Percentiles rank a stretch among this genome's conserved stretches.
Conservation (phyloP, 2,888 invertebrate species). For the Drosophila macrothrix region DNA sequence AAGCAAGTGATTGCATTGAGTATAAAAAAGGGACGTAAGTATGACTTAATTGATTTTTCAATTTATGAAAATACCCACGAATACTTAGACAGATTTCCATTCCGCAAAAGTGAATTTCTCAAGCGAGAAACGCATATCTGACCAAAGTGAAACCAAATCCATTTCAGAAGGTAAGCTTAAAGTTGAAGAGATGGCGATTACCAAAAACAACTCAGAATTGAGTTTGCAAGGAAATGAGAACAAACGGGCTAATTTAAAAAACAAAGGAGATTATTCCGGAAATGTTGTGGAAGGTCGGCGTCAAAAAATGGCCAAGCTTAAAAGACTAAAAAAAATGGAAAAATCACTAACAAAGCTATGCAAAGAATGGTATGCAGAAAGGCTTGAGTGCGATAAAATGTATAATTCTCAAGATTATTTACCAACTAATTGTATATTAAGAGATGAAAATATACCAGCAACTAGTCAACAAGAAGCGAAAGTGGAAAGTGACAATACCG, state of each 20-base stretch:
- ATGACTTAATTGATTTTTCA: not conserved
- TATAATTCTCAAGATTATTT: too few relatives aligned
- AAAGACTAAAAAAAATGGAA: not conserved
- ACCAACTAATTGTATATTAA: not conserved
- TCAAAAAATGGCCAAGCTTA: not conserved
- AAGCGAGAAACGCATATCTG: not conserved
- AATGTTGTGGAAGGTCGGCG: not conserved
- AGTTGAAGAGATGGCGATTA: not conserved
- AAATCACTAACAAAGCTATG: not conserved
- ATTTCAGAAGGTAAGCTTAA: not conserved
- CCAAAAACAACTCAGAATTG: not conserved
- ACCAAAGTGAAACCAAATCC: not conserved
- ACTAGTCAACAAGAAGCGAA: not conserved
- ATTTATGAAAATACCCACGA: not conserved
- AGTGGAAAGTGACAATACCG: not conserved
- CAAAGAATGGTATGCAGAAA: not conserved
- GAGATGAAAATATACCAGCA: not conserved
- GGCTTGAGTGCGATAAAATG: not conserved
- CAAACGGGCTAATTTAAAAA: not conserved
- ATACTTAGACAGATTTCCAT: not conserved
- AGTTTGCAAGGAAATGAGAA: not conserved
- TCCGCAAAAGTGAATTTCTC: not conserved
- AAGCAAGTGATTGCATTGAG: constrained; percentile 14
- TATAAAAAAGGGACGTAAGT: not conserved
- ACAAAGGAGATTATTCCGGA: not conserved